Percentiles rank a stretch among this genome's conserved stretches.
Evolutionary conservation across 2,797 vertebrate species (phyloP).

Genomic region (Florisuga fusca): DNA sequence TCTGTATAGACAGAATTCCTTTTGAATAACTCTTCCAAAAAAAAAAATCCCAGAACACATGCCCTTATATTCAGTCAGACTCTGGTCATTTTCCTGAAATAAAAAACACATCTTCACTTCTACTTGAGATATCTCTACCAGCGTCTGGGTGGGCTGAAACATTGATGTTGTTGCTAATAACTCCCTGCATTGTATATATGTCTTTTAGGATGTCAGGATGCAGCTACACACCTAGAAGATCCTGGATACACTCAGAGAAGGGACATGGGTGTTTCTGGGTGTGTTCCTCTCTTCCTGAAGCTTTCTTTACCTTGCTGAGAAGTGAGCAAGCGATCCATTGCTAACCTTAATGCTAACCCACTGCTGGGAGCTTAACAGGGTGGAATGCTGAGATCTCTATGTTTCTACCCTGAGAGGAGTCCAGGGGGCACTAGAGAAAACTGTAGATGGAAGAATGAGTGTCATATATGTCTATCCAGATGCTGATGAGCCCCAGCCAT

Average conservation of each 20-base stretch:
- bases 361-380: not conserved
- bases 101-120: not conserved
- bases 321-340: not conserved
- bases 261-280: not conserved
- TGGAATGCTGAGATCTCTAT: not conserved
- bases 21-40: not conserved
- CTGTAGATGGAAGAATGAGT: not conserved
- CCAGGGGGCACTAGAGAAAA: not conserved
- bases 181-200: not conserved
- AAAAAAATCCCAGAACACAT: not conserved
- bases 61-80: not conserved
- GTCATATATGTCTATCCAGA: not conserved
- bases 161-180: not conserved
- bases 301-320: not conserved
- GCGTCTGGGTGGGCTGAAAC: not conserved
- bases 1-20: not conserved
- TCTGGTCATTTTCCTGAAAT: not conserved
- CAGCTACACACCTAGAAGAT: not conserved
- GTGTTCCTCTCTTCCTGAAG: not conserved
- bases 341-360: not conserved
- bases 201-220: not conserved
- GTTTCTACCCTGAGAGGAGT: not conserved
- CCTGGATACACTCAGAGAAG: not conserved
- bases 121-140: not conserved
- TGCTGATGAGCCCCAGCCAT: accelerated